Conservation (phyloP, 2,113 vertebrate genomes). For the Myotis yumanensis region DNA sequence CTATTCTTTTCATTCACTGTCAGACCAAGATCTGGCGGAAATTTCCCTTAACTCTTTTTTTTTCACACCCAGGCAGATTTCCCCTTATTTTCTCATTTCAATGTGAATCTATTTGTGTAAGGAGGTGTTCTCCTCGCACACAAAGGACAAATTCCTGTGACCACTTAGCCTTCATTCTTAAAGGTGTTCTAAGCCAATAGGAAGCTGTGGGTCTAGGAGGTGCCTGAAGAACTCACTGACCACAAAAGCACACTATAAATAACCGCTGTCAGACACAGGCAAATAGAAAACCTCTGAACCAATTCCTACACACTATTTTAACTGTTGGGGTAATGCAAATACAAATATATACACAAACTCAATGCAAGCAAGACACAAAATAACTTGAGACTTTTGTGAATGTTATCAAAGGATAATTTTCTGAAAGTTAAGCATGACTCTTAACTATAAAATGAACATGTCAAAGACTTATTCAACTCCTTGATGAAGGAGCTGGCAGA, state of each 20-base stretch:
- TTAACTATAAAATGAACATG: neutral
- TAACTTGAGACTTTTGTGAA: neutral
- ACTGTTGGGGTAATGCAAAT: neutral
- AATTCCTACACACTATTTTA: neutral
- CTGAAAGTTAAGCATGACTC: constrained; percentile 36
- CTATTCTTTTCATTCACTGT: neutral
- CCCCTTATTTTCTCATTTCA: neutral
- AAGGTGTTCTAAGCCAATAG: neutral
- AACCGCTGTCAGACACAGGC: neutral
- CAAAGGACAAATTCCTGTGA: neutral
- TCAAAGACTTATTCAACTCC: constrained; percentile 3
- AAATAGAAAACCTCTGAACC: neutral
- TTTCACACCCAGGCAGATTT: neutral
- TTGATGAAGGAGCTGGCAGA: neutral
- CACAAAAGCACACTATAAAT: neutral
- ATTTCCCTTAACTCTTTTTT: neutral
- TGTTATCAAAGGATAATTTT: neutral
- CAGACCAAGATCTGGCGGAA: neutral
- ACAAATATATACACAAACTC: neutral
- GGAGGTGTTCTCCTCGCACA: neutral
- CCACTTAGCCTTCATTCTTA: neutral
- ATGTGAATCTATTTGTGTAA: neutral
- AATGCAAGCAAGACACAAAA: neutral
- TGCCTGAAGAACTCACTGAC: neutral
- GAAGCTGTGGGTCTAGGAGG: neutral